Conservation (phyloP, 2,797 vertebrate genomes). For the Erpetoichthys calabaricus region DNA sequence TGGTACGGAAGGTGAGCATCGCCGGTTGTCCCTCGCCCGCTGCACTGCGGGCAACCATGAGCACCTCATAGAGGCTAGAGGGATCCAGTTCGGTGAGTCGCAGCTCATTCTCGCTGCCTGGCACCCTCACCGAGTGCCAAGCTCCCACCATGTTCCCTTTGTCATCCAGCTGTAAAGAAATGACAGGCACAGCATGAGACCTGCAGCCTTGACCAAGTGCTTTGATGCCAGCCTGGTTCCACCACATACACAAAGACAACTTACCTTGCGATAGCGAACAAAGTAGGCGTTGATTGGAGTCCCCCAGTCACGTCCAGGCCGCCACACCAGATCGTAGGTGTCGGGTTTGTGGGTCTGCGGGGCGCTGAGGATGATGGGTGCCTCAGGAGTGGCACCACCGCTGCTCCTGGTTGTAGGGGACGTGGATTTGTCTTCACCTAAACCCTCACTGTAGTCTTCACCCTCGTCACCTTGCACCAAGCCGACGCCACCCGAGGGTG, state of each 20-base stretch:
- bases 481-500: slow-evolving; percentile 27
- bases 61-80: slow-evolving; percentile 85
- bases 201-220: too few species aligned
- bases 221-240: too few species aligned
- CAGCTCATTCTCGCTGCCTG: slow-evolving; percentile 83
- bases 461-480: slow-evolving; percentile 52
- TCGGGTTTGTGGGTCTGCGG: slow-evolving; percentile 78
- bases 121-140: slow-evolving; percentile 86
- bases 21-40: slow-evolving; percentile 84
- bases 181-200: not conserved
- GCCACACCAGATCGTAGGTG: slow-evolving; percentile 77
- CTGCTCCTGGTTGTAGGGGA: slow-evolving; percentile 29
- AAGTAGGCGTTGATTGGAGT: slow-evolving; percentile 81
- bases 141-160: slow-evolving; percentile 43
- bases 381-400: slow-evolving; percentile 57
- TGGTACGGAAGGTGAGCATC: slow-evolving; percentile 94
- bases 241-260: too few species aligned
- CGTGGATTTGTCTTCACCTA: slow-evolving; percentile 6
- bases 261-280: slow-evolving; percentile 91
- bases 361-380: slow-evolving; percentile 85
- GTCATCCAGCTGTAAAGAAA: slow-evolving; percentile 71
- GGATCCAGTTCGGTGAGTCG: slow-evolving; percentile 76
- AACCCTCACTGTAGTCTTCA: slow-evolving; percentile 17
- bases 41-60: slow-evolving; percentile 83
- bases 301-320: slow-evolving; percentile 69